phyloP scores from a whole-genome alignment of 2,888 invertebrate genomes.

The Oscheius sp. region DNA sequence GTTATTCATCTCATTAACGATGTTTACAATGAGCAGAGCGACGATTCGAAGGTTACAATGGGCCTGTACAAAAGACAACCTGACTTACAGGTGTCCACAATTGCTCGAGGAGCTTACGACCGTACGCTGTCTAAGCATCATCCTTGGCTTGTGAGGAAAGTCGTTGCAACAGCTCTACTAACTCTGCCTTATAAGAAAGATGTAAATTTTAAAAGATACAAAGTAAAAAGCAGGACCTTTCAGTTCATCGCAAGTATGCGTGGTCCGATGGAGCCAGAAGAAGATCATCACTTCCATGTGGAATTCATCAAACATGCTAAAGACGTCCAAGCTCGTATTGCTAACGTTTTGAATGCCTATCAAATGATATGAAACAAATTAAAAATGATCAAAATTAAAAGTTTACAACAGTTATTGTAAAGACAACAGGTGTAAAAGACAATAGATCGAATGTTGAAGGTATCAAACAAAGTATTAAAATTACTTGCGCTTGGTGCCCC shows the following conservation, averaged over 20 bases:
- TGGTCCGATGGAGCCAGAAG: slow-evolving; percentile 12
- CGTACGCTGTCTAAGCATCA: slow-evolving; percentile 1
- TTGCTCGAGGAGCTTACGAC: slow-evolving; percentile 4
- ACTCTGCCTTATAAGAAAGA: slow-evolving; percentile 3
- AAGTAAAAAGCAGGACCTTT: background rate
- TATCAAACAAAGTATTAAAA: background rate
- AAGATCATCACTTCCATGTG: slow-evolving; percentile 16
- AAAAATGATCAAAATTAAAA: background rate
- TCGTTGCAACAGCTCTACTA: background rate
- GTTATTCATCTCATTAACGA: slow-evolving; percentile 7
- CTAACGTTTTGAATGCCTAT: background rate
- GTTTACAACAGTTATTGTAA: background rate
- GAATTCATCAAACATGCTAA: background rate
- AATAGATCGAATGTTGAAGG: slow-evolving; percentile 1
- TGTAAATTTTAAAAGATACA: background rate
- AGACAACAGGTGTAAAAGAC: slow-evolving; percentile 9
- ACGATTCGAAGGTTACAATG: background rate
- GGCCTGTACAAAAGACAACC: background rate
- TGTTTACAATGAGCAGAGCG: background rate
- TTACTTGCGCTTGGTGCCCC: slow-evolving; percentile 6
- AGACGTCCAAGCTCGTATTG: slow-evolving; percentile 1
- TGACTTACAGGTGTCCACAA: background rate
- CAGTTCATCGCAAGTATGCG: slow-evolving; percentile 21
- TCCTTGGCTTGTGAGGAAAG: background rate
- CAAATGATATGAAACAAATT: slow-evolving; percentile 8